These are phyloP conservation scores for Dinomys branickii DNA, from an alignment of 2,113 vertebrate genomes.

Conservation along the genomic window DNA sequence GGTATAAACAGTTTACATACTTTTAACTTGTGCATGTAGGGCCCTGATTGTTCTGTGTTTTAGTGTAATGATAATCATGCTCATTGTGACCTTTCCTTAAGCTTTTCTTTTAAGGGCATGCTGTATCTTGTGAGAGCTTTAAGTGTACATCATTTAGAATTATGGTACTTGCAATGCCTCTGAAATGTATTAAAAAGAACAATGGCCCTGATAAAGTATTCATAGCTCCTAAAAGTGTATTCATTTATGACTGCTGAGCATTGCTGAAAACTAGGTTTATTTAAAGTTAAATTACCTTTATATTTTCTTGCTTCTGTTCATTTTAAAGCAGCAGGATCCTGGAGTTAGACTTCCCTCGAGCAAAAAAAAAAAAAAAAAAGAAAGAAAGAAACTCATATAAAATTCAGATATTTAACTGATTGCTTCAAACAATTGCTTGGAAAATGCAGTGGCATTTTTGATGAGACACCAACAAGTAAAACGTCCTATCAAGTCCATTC, in stretches of 20 bases:
- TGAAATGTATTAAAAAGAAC: slow-evolving; percentile 72
- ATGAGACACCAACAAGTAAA: slow-evolving; percentile 68
- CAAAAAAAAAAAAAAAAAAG: slow-evolving; percentile 45
- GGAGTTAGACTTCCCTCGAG: slow-evolving; percentile 60
- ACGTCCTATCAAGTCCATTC: slow-evolving; percentile 67
- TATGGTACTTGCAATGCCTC: slow-evolving; percentile 12
- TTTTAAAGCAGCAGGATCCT: slow-evolving; percentile 68
- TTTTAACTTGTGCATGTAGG: background rate
- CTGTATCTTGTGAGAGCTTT: slow-evolving; percentile 19
- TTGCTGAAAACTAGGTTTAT: slow-evolving; percentile 64
- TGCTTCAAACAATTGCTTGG: slow-evolving; percentile 69
- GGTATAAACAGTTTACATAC: background rate
- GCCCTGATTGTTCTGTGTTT: background rate
- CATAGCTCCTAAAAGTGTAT: slow-evolving; percentile 65
- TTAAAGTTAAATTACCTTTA: slow-evolving; percentile 78
- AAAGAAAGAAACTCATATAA: slow-evolving; percentile 59
- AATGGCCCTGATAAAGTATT: slow-evolving; percentile 72
- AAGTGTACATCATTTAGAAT: slow-evolving; percentile 48
- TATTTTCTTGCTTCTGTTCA: slow-evolving; percentile 73
- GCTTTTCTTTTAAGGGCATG: slow-evolving; percentile 48
- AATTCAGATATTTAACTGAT: slow-evolving; percentile 71
- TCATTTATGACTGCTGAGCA: slow-evolving; percentile 62
- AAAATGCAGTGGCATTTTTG: slow-evolving; percentile 67
- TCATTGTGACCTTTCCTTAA: slow-evolving; percentile 38
- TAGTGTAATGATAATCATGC: background rate